Conservation (phyloP, 2,797 vertebrate species). For the Zenarchopterus dispar region DNA sequence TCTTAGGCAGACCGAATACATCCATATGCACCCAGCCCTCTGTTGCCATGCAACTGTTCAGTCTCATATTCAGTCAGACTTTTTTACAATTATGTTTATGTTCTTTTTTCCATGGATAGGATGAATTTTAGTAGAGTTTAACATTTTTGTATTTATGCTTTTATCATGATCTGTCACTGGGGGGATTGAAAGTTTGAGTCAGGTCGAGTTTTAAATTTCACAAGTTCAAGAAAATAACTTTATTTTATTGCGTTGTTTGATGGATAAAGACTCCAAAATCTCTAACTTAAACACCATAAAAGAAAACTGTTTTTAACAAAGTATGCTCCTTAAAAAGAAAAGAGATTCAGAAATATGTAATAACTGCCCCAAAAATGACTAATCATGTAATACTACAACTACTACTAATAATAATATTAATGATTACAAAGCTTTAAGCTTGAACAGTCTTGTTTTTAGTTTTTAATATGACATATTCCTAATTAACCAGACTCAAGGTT, state of each 20-base stretch:
- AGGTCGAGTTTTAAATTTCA: not conserved
- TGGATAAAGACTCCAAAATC: not conserved
- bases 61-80: conserved; percentile 57
- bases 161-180: not conserved
- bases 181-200: conserved; percentile 2
- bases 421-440: not conserved
- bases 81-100: conserved; percentile 40
- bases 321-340: not conserved
- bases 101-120: conserved; percentile 5
- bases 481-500: too few species aligned
- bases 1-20: conserved; percentile 51
- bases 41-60: conserved; percentile 78
- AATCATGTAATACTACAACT: not conserved
- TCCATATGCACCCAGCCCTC: conserved; percentile 57
- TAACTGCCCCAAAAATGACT: not conserved
- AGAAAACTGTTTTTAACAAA: too few species aligned
- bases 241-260: not conserved
- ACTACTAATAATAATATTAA: not conserved
- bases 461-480: too few species aligned
- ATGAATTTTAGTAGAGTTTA: conserved; percentile 13
- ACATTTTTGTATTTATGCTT: not conserved
- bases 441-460: too few species aligned
- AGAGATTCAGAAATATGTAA: not conserved
- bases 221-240: not conserved
- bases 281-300: not conserved